Evolutionary conservation across 2,113 vertebrate species (phyloP).

Genomic region (Hippopotamus amphibius): DNA sequence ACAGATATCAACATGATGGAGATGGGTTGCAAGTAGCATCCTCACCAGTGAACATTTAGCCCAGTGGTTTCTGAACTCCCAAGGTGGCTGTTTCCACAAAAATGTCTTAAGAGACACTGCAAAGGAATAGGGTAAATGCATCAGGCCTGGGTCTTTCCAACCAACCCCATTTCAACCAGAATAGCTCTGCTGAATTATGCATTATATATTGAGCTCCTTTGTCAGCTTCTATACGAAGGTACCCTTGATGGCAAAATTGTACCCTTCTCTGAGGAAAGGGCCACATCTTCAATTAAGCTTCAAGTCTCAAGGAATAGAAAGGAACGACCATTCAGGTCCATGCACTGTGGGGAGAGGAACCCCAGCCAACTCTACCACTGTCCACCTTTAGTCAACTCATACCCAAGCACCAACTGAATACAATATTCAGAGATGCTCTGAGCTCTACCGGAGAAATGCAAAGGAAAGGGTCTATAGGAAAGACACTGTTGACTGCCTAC

Average conservation of each 20-base stretch:
- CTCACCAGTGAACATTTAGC: neutral
- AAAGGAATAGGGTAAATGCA: neutral
- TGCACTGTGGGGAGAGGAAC: neutral
- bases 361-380: neutral
- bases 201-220: neutral
- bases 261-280: neutral
- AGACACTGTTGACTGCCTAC: neutral
- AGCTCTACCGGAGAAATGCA: neutral
- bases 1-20: neutral
- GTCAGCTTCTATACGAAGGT: neutral
- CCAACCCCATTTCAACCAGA: neutral
- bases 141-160: neutral
- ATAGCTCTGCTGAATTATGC: neutral
- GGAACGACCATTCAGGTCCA: neutral
- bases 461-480: neutral
- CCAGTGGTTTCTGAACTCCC: neutral
- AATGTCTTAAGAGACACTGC: neutral
- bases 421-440: neutral
- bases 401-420: neutral
- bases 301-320: neutral
- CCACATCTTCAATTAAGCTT: neutral
- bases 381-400: neutral
- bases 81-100: neutral
- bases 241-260: neutral
- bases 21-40: neutral